Evolutionary conservation across 2,113 vertebrate species (phyloP).

Genomic region (Rhea americana): DNA sequence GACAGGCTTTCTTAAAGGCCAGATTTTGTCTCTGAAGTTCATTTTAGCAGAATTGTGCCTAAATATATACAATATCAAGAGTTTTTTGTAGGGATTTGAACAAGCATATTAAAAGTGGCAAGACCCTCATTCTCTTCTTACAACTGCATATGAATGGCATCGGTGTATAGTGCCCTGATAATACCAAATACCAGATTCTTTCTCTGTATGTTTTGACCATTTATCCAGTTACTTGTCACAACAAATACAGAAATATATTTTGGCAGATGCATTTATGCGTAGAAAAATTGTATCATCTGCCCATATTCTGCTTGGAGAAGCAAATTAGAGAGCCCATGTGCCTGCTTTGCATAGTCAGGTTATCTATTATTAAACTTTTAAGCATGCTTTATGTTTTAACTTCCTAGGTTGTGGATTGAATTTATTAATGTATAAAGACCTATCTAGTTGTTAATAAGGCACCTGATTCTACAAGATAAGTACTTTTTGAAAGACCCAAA

Average conservation of each 20-base stretch:
- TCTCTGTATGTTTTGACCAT: background rate
- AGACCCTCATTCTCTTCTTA: background rate
- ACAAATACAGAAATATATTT: background rate
- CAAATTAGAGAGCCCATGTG: background rate
- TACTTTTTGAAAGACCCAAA: background rate
- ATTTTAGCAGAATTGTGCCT: background rate
- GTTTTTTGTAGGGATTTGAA: background rate
- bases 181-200: background rate
- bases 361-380: background rate
- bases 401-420: background rate
- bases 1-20: background rate
- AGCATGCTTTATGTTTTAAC: background rate
- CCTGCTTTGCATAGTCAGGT: background rate
- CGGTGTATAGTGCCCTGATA: background rate
- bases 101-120: background rate
- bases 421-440: background rate
- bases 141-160: fast-evolving
- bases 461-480: background rate
- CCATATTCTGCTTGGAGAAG: background rate
- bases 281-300: background rate
- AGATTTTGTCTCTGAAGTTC: background rate
- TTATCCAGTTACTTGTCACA: background rate
- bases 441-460: background rate
- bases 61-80: background rate
- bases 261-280: background rate